A percentile compares a stretch with the other conserved stretches of the same genome.
Evolutionary conservation across 1,140 invertebrate genomes (phyloP).

Genomic region (Spodoptera litura): DNA sequence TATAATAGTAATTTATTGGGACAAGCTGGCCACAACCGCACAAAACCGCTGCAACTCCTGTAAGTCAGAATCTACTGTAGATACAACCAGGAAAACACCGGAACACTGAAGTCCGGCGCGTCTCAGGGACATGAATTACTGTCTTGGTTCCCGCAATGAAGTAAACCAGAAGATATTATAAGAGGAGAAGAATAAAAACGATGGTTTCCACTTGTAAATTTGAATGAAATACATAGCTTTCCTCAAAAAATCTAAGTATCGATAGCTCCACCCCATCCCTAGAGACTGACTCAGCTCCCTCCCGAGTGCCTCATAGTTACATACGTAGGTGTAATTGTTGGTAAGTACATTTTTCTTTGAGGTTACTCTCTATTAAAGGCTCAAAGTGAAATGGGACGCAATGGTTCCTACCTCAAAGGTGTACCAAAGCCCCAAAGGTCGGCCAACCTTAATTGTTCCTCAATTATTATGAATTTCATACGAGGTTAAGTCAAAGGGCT

Average conservation of each 20-base stretch:
- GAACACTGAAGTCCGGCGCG: too few species aligned
- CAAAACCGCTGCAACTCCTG: too few species aligned
- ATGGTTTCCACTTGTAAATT: too few species aligned
- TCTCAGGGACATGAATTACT: too few species aligned
- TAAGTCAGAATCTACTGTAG: too few species aligned
- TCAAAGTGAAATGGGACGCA: constrained; percentile 83
- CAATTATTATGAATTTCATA: constrained; percentile 84
- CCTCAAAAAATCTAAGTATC: constrained; percentile 22
- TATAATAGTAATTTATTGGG: too few species aligned
- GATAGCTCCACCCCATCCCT: constrained; percentile 56
- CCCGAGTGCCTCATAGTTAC: constrained; percentile 80
- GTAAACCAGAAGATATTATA: too few species aligned
- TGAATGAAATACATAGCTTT: too few species aligned
- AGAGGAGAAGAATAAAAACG: too few species aligned
- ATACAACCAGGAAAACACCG: too few species aligned
- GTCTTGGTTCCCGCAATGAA: too few species aligned
- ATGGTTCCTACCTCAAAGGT: constrained; percentile 80
- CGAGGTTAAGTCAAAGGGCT: constrained; percentile 73
- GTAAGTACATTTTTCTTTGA: constrained; percentile 86
- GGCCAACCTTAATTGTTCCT: constrained; percentile 79
- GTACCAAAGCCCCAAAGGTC: constrained; percentile 68
- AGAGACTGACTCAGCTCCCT: constrained; percentile 75
- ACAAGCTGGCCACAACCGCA: too few species aligned
- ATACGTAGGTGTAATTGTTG: constrained; percentile 84
- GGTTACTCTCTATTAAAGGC: constrained; percentile 85